These are phyloP conservation scores for Ramphastos sulfuratus DNA, from an alignment of 2,113 vertebrate species.

Conservation along the genomic window DNA sequence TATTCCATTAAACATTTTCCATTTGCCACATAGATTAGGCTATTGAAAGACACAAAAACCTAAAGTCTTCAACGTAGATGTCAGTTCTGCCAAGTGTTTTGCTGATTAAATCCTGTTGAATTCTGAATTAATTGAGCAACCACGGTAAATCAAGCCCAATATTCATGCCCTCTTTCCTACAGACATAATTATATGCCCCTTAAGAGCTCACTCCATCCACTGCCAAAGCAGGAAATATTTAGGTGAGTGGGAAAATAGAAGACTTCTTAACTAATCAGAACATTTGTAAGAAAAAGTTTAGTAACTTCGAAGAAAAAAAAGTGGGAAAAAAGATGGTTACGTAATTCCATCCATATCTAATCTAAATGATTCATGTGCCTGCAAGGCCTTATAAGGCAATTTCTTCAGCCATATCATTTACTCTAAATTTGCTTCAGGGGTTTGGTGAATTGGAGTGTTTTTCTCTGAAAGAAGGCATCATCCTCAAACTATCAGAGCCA, in stretches of 20 bases:
- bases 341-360: background rate
- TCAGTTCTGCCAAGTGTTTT: background rate
- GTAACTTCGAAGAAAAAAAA: background rate
- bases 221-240: background rate
- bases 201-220: background rate
- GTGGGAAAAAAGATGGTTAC: background rate
- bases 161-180: background rate
- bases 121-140: background rate
- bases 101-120: background rate
- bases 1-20: background rate
- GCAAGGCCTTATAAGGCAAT: background rate
- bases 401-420: background rate
- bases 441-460: background rate
- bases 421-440: background rate
- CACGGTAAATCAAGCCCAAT: background rate
- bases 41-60: background rate
- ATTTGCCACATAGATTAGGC: background rate
- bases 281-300: background rate
- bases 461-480: background rate
- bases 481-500: background rate
- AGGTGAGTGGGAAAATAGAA: background rate
- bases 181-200: background rate
- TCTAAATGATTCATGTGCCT: conserved; percentile 12
- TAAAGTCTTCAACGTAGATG: background rate
- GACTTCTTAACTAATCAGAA: background rate